Conservation (phyloP, 2,888 invertebrate genomes). For the Pollenia angustigena region DNA sequence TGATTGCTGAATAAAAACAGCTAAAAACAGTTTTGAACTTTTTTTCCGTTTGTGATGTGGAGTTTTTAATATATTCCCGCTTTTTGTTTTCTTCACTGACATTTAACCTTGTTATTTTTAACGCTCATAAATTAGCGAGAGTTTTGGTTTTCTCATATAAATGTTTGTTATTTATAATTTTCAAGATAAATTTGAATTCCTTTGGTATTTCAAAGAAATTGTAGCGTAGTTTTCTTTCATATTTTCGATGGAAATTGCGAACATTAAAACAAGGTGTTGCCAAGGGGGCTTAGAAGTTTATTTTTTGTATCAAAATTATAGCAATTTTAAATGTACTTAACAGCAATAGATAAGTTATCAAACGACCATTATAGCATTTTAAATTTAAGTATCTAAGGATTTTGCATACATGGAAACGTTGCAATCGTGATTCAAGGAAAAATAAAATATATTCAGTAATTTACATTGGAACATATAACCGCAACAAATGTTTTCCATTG, state of each 20-base stretch:
- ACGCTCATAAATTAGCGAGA: slow-evolving; percentile 24
- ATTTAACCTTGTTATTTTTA: slow-evolving; percentile 32
- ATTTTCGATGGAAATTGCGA: neutral
- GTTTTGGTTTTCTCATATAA: neutral
- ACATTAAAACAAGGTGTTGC: neutral
- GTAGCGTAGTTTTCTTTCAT: neutral
- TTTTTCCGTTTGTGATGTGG: neutral
- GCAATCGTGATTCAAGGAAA: too few species aligned
- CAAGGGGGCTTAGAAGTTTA: neutral
- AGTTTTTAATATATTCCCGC: neutral
- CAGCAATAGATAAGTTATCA: too few species aligned
- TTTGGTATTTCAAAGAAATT: slow-evolving; percentile 12
- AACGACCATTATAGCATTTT: too few species aligned
- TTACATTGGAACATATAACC: too few species aligned
- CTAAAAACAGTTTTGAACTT: slow-evolving; percentile 11
- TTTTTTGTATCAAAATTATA: neutral
- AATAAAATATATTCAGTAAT: too few species aligned
- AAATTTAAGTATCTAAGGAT: too few species aligned
- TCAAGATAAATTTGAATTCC: slow-evolving; percentile 22
- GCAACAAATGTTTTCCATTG: too few species aligned
- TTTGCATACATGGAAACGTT: too few species aligned
- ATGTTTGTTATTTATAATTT: slow-evolving; percentile 14
- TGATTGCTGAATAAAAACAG: neutral
- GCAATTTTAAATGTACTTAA: too few species aligned
- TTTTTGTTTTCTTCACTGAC: slow-evolving; percentile 2